Evolutionary conservation across 1,140 invertebrate species (phyloP), one percentile per base, ranked within the genome.

Genomic region (Leptinotarsa defecta): DNA sequence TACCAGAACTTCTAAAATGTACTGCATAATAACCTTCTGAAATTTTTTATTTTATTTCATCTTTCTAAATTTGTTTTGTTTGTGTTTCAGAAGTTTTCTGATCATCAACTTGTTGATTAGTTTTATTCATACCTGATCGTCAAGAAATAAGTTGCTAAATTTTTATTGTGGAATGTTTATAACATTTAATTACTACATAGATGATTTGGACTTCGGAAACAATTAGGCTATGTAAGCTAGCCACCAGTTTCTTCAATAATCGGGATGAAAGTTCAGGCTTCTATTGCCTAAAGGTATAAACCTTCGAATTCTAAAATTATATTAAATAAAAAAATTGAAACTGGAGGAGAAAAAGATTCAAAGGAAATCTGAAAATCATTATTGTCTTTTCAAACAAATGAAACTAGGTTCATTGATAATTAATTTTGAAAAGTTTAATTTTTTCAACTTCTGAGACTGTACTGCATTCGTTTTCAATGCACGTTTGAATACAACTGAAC

Each of bases 1-100:
- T 76, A 57, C 77, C 70, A 79, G 75, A 79, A 68, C 65, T 75
- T 68, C 75, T 62, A 70, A 79, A 78, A 75, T 76, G 76, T 77
- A 79, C 34, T 43, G 34, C 77, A 75, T 75, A 77, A 70, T 68
- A 72, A 74, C 64, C 43, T 75, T 71, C 34, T 68, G 15, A 63
- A 43, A n/a, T 62, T 24, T 34, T 24, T 61, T 63, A 65, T 65
- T 61, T 71, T 61, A 57, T 61, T 71, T 62, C n/a, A 17, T 15
- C 52, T 17, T 57, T 57, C n/a, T 17, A 57, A 57, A 57, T 19
- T 57, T 57, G 52, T 73, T 64, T 65, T 73, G 15, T 68, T 67
- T 73, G 72, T 73, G 72, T 73, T 73, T 68, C 72, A 73, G 72
- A 73, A 68, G 20, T 43, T 43, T 43, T 48, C 43, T 69, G 20